phyloP scores from a whole-genome alignment of 1,140 invertebrate species.

The Steinernema khuongi region DNA sequence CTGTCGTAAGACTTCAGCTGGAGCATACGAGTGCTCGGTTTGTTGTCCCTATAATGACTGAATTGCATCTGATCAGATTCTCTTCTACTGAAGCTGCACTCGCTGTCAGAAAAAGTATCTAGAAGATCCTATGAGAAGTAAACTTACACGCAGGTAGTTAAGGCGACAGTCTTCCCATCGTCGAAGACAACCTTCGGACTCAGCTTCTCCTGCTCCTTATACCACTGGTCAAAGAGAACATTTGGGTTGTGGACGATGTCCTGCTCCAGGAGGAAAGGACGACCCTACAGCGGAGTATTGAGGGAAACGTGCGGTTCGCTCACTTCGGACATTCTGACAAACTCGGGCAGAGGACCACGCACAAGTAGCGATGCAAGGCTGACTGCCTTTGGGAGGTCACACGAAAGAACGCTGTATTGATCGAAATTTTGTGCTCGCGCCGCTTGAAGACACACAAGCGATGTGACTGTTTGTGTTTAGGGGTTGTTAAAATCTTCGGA shows the following conservation, averaged over 20 bases:
- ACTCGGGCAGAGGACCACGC: too few species aligned
- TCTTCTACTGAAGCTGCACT: too few species aligned
- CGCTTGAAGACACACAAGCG: too few species aligned
- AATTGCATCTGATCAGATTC: too few species aligned
- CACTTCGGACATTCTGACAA: too few species aligned
- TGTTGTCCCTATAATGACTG: background rate
- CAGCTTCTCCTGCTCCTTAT: conserved; percentile 25
- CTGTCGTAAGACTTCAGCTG: conserved; percentile 62
- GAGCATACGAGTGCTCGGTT: conserved; percentile 62
- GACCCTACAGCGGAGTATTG: background rate
- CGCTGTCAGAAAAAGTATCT: background rate
- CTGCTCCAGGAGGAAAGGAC: conserved; percentile 35
- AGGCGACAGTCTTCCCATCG: conserved; percentile 33
- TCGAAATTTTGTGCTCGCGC: too few species aligned
- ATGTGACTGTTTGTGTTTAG: too few species aligned
- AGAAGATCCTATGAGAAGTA: background rate
- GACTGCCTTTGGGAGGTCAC: too few species aligned
- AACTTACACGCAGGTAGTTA: conserved; percentile 34
- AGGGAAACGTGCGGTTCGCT: too few species aligned
- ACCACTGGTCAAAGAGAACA: conserved; percentile 37
- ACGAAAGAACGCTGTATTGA: too few species aligned
- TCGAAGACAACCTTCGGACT: conserved; percentile 27
- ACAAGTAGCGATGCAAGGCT: too few species aligned
- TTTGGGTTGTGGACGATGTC: conserved; percentile 30
- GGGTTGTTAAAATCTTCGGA: too few species aligned